Conservation (phyloP, 2,797 vertebrate species). For the Champsocephalus esox region DNA sequence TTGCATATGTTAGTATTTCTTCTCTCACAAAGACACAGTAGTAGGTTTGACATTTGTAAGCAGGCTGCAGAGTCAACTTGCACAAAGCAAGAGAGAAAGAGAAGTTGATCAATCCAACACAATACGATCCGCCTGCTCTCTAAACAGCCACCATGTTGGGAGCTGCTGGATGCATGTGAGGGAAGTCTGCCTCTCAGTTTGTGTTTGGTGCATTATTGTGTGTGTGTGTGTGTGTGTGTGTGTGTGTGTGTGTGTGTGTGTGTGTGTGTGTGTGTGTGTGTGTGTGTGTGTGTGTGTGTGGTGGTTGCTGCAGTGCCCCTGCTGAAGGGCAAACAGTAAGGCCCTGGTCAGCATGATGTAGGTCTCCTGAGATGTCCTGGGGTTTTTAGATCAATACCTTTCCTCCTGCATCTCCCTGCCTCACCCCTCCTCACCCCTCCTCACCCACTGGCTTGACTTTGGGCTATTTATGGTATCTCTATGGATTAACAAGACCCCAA, state of each 20-base stretch:
- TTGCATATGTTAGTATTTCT: too few species aligned
- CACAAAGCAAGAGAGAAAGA: slow-evolving; percentile 25
- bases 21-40: background rate
- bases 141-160: slow-evolving; percentile 14
- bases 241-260: background rate
- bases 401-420: slow-evolving; percentile 65
- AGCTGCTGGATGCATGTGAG: slow-evolving; percentile 30
- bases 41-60: slow-evolving; percentile 22
- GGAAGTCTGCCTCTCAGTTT: slow-evolving; percentile 38
- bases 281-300: background rate
- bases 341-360: slow-evolving; percentile 80
- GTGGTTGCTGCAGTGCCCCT: slow-evolving; percentile 78
- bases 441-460: slow-evolving; percentile 70
- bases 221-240: background rate
- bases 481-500: slow-evolving; percentile 72
- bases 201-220: slow-evolving; percentile 64
- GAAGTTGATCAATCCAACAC: slow-evolving; percentile 40
- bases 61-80: slow-evolving; percentile 14
- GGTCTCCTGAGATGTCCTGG: slow-evolving; percentile 67
- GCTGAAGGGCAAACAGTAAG: slow-evolving; percentile 78
- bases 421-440: slow-evolving; percentile 59
- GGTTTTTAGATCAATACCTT: slow-evolving; percentile 75
- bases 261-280: too few species aligned
- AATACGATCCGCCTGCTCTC: slow-evolving; percentile 8
- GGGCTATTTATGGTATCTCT: slow-evolving; percentile 78